Percentiles rank a stretch among this genome's conserved stretches.
Conservation (phyloP, 2,113 vertebrate species). For the Willisornis vidua region DNA sequence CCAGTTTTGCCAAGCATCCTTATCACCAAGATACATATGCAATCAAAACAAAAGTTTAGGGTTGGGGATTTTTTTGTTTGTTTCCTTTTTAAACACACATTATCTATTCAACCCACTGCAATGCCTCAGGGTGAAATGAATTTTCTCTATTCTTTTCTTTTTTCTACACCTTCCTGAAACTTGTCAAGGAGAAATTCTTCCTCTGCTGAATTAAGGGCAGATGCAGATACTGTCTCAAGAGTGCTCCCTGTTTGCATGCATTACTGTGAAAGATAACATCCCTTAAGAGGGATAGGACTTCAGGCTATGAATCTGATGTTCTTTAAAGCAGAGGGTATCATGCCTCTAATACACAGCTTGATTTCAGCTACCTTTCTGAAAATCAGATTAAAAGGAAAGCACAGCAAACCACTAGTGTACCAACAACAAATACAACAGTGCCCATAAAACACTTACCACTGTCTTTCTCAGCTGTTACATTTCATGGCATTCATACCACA, state of each 20-base stretch:
- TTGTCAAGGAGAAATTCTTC: background rate
- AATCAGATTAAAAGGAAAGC: background rate
- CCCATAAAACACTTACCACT: background rate
- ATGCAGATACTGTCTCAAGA: background rate
- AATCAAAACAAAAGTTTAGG: background rate
- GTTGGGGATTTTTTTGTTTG: background rate
- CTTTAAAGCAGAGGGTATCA: background rate
- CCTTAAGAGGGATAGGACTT: background rate
- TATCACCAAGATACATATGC: background rate
- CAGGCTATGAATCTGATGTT: background rate
- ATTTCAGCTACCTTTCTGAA: background rate
- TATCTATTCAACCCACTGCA: background rate
- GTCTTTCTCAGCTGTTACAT: background rate
- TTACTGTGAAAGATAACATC: background rate
- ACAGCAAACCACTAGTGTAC: background rate
- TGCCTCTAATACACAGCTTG: background rate
- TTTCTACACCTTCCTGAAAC: background rate
- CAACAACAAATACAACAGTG: background rate
- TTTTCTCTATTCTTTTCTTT: background rate
- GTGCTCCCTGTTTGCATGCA: background rate
- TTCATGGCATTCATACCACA: fast-evolving
- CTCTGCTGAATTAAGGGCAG: background rate
- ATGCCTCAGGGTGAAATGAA: background rate
- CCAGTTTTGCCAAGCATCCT: background rate
- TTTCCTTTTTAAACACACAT: background rate